Base-by-base conservation (phyloP, 1,140 invertebrate genomes). In the Drosophila hydei region DNA sequence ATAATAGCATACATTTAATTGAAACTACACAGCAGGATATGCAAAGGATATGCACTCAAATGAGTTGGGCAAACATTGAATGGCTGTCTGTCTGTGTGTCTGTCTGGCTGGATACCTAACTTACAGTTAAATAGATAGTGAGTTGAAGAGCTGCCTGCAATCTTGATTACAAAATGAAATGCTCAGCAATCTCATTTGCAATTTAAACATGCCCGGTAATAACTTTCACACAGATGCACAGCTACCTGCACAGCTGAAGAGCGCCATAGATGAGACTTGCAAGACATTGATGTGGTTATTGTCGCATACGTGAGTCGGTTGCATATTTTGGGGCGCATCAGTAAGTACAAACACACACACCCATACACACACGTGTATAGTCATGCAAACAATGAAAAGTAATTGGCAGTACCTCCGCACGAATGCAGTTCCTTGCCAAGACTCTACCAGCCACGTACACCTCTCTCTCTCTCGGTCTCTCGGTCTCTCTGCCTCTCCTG, bases 271-370 rank as follows among this genome's bases (percentile, higher is more conserved):
- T 23, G 12, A 5, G 9, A 25, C 52, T 25, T 16, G 8, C 40
- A 33, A 62, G 67, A 65, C 67, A 81, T 81, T 72, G 77, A 87
- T 85, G 69, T 72, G 77, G 73, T 62, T 85, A 72, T 72, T 81
- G 79, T 83, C 64, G 56, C 60, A 60, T 51, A 69, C 63, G 64
- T 67, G 51, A 69, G 56, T 51, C 30, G 38, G 16, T 38, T 61
- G 69, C 43, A 77, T 75, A 79, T 72, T 43, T 70, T 78, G 51
- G 43, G 38, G 43, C 23, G 43, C 54, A 52, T 58, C 42, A 67
- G 77, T 70, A 79, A 77, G 79, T 67, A 75, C 43, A 62, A 23
- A 61, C 45, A 48, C 51, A 48, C 72, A 68, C 30, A 72, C 52
- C n/a, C n/a, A n/a, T n/a, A 43, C 43, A 73, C 61, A 60, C 25